Conservation (phyloP, 1,140 invertebrate species). For the Leptinotarsa texana region DNA sequence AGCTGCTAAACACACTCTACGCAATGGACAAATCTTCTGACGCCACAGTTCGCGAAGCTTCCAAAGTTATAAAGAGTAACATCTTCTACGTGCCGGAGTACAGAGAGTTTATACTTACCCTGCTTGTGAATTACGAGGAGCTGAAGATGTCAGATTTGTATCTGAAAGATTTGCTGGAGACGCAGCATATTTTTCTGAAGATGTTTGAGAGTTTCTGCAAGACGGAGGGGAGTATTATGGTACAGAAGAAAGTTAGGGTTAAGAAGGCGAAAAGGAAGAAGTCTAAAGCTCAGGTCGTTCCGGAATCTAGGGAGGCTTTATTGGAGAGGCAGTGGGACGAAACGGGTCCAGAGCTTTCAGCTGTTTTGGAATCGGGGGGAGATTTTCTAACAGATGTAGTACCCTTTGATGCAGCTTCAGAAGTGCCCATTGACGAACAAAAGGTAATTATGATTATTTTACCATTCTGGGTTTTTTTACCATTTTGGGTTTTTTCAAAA, state of each 20-base stretch:
- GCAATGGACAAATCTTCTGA: constrained; percentile 79
- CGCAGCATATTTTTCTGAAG: constrained; percentile 89
- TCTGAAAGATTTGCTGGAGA: constrained; percentile 85
- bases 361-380: constrained; percentile 65
- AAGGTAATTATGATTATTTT: constrained; percentile 62
- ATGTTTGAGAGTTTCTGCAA: constrained; percentile 82
- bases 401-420: constrained; percentile 87
- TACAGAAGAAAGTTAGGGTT: constrained; percentile 68
- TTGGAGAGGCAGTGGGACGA: constrained; percentile 75
- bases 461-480: no score
- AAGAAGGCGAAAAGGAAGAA: constrained; percentile 52
- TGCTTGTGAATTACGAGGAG: constrained; percentile 82
- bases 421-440: constrained; percentile 83
- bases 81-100: constrained; percentile 95
- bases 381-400: constrained; percentile 66
- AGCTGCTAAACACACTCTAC: constrained; percentile 74
- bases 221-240: constrained; percentile 67
- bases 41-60: constrained; percentile 70
- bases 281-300: neutral
- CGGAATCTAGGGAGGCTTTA: constrained; percentile 47
- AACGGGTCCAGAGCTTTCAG: constrained; percentile 69
- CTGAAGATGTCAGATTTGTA: constrained; percentile 85
- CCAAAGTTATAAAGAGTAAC: constrained; percentile 86
- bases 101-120: constrained; percentile 82
- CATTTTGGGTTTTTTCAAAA: no score